Conservation (phyloP, 2,888 invertebrate species). For the Trilocha varians region DNA sequence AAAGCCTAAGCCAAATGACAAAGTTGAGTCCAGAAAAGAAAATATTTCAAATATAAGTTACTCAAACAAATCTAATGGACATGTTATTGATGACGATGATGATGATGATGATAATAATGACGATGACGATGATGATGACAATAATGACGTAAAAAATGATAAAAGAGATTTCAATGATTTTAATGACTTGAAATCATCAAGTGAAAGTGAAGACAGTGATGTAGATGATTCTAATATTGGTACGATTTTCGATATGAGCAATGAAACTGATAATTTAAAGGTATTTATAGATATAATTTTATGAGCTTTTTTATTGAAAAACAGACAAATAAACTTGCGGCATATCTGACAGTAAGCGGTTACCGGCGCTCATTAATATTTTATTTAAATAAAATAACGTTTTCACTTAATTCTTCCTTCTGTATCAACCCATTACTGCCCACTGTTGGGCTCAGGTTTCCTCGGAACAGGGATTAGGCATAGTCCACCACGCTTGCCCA, state of each 20-base stretch:
- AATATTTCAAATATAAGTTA: neutral
- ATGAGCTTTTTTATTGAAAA: neutral
- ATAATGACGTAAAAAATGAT: conserved; percentile 15
- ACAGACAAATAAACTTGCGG: too few species aligned
- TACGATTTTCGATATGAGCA: conserved; percentile 45
- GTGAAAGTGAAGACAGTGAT: conserved; percentile 44
- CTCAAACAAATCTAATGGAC: neutral
- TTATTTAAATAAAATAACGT: too few species aligned
- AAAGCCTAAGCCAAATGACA: neutral
- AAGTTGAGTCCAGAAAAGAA: neutral
- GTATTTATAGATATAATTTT: conserved; percentile 23
- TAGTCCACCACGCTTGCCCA: too few species aligned
- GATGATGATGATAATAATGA: conserved; percentile 15
- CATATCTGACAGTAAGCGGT: too few species aligned
- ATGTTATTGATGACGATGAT: conserved; percentile 9
- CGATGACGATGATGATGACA: conserved; percentile 17
- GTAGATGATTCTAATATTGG: conserved; percentile 30
- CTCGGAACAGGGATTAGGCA: too few species aligned
- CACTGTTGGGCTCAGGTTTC: too few species aligned
- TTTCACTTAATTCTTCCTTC: too few species aligned
- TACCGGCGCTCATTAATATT: too few species aligned
- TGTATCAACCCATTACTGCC: too few species aligned
- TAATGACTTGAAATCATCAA: conserved; percentile 66
- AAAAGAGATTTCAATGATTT: conserved; percentile 33
- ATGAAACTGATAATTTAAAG: conserved; percentile 50